Evolutionary conservation across 2,888 invertebrate species (phyloP), one percentile per base, ranked within the genome.

Genomic region (Stenurella melanura): DNA sequence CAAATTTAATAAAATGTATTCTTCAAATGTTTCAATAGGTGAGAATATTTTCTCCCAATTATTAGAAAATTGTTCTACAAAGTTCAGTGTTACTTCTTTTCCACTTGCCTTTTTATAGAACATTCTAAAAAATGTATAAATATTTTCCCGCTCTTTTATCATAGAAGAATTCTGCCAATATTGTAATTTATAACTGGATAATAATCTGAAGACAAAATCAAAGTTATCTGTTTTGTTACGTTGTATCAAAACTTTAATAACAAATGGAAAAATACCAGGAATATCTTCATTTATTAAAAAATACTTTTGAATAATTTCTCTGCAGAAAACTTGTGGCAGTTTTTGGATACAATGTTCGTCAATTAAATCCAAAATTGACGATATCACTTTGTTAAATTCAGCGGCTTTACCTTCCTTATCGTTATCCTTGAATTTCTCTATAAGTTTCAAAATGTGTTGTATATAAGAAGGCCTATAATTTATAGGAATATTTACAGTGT

Each of bases 1-100:
- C 12, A 72, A 63, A 18, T 50, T 72, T n/a, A 72, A 30, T 30
- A 72, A 50, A 54, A 72, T 15, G 10, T 54, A 30, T 21, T 72
- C 61, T n/a, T 54, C 18, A 54, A 72, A 63, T n/a, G 63, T 63
- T 12, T 72, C 72, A 34, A 30, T 7, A 54, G 63, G 18, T 2
- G 54, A 54, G 18, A 71, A 71, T 19, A 72, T 21, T 15, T 26
- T 42, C 12, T 15, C 26, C 72, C 72, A 63, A 17, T 63, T 19
- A 0, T 15, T n/a, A 54, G 18, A 50, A 63, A 72, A 72, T 50
- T 54, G 21, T 21, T 34, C 12, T 17, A 72, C 56, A 63, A 61
- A 61, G 19, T 61, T 17, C 12, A 60, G 4, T n/a, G 50, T 26
- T 17, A 54, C 7, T 11, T 72, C 54, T 12, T n/a, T 54, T 30